Percentiles rank a stretch among this genome's conserved stretches.
Evolutionary conservation across 1,140 invertebrate species (phyloP).

Genomic region (Spodoptera frugiperda): DNA sequence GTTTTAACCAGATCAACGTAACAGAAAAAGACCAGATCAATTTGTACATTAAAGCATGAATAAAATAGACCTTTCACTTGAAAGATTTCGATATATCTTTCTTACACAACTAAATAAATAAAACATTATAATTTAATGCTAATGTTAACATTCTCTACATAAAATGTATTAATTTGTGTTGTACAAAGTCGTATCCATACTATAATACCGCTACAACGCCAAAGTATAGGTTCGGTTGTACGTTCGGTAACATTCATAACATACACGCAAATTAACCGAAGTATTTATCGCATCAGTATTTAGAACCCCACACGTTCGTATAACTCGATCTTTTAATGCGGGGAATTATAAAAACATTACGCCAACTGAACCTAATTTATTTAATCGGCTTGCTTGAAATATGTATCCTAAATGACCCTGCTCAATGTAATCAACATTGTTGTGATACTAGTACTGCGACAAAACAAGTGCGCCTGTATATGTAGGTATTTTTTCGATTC

Average conservation of each 20-base stretch:
- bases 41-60: background rate
- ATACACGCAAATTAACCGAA: slow-evolving; percentile 35
- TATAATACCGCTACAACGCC: background rate
- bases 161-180: slow-evolving; percentile 35
- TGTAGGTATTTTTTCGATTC: slow-evolving; percentile 34
- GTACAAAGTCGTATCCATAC: slow-evolving; percentile 38
- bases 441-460: background rate
- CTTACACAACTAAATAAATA: slow-evolving; percentile 6
- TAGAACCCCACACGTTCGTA: slow-evolving; percentile 27
- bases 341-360: slow-evolving; percentile 53
- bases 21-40: slow-evolving; percentile 9
- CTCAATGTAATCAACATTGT: slow-evolving; percentile 51
- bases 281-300: slow-evolving; percentile 34
- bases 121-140: slow-evolving; percentile 7
- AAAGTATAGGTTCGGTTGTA: background rate
- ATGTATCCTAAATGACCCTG: slow-evolving; percentile 47
- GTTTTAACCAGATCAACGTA: background rate
- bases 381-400: slow-evolving; percentile 51
- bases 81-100: slow-evolving; percentile 20
- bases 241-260: slow-evolving; percentile 35
- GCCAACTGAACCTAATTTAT: slow-evolving; percentile 40
- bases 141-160: slow-evolving; percentile 26
- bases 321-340: slow-evolving; percentile 5
- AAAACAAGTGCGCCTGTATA: slow-evolving; percentile 22
- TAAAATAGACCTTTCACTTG: slow-evolving; percentile 3